Conservation (phyloP, 2,113 vertebrate genomes). For the Seriola rivoliana region DNA sequence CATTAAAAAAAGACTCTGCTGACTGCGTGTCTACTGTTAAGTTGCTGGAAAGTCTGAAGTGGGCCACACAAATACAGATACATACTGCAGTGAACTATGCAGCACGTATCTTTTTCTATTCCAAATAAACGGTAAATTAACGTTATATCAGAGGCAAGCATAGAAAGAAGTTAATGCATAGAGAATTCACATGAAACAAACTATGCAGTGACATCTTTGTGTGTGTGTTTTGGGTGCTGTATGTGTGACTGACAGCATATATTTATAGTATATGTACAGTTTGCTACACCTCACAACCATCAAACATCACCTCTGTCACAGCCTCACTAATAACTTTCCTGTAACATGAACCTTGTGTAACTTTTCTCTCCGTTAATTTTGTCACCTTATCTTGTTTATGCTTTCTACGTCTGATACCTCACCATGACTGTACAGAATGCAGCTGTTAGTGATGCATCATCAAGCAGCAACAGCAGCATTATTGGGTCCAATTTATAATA, state of each 20-base stretch:
- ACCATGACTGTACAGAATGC: neutral
- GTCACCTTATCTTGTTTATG: constrained; percentile 24
- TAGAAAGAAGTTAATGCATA: neutral
- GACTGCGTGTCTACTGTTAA: constrained; percentile 19
- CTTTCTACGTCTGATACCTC: constrained; percentile 4
- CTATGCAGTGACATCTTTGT: neutral
- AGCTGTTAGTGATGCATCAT: neutral
- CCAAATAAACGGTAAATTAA: neutral
- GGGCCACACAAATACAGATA: constrained; percentile 3
- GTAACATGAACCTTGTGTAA: neutral
- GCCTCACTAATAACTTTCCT: neutral
- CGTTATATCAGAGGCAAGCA: neutral
- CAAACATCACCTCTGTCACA: neutral
- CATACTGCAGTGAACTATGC: neutral
- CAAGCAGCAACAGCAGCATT: neutral
- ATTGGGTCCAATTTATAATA: neutral
- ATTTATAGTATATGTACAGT: neutral
- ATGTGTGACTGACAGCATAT: neutral
- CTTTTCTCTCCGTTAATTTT: constrained; percentile 18
- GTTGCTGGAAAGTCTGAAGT: constrained; percentile 18
- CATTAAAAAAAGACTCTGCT: constrained; percentile 31
- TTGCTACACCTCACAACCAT: neutral
- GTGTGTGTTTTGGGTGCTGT: neutral
- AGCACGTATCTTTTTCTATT: constrained; percentile 1
- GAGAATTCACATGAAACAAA: neutral